phyloP scores from a whole-genome alignment of 2,113 vertebrate genomes.

The Mesocricetus auratus region DNA sequence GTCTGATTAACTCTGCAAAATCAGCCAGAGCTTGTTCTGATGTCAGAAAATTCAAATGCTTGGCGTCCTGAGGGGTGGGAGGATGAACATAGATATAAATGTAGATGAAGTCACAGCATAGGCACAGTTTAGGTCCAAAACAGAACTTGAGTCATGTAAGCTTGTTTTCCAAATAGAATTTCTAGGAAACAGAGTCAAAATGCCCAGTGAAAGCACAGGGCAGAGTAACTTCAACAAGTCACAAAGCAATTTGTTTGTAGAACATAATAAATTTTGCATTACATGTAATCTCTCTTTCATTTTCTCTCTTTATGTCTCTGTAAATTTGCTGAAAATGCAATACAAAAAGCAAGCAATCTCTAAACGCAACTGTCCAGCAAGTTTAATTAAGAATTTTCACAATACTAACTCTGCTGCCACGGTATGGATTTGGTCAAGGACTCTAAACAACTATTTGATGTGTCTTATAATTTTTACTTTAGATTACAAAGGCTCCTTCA shows the following conservation, averaged over 20 bases:
- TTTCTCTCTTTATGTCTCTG: background rate
- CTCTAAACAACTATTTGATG: background rate
- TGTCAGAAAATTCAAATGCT: slow-evolving; percentile 95
- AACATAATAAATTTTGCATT: slow-evolving; percentile 22
- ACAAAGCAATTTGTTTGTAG: slow-evolving; percentile 39
- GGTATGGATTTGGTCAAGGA: background rate
- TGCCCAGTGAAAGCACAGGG: slow-evolving; percentile 1
- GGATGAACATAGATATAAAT: slow-evolving; percentile 61
- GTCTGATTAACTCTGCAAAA: slow-evolving; percentile 92
- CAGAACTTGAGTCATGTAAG: background rate
- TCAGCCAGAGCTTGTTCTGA: slow-evolving; percentile 97
- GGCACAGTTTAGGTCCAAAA: background rate
- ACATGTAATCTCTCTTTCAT: background rate
- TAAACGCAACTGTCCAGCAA: background rate
- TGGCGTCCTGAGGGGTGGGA: slow-evolving; percentile 89
- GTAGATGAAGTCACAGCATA: slow-evolving; percentile 12
- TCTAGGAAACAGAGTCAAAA: slow-evolving; percentile 29
- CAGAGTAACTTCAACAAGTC: slow-evolving; percentile 30
- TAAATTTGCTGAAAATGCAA: background rate
- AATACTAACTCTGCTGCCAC: background rate
- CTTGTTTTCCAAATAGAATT: slow-evolving; percentile 56
- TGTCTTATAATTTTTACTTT: background rate
- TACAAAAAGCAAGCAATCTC: background rate
- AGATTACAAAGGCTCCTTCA: background rate
- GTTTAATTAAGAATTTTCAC: background rate